A percentile compares a stretch with the other conserved stretches of the same genome.
phyloP scores from a whole-genome alignment of 2,797 vertebrate species.

The Cetoscarus ocellatus region DNA sequence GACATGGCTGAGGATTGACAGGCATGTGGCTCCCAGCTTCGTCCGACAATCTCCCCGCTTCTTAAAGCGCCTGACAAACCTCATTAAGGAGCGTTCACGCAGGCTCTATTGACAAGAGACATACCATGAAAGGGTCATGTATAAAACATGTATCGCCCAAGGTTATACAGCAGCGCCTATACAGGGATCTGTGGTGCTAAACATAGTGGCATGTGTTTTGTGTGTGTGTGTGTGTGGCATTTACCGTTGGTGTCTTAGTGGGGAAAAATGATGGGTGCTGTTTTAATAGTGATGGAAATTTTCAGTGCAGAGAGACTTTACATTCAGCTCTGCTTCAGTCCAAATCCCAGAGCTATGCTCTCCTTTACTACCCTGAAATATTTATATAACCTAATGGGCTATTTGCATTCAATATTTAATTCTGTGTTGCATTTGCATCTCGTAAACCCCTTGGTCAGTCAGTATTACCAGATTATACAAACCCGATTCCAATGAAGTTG shows the following conservation, averaged over 20 bases:
- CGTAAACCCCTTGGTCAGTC: slow-evolving; percentile 55
- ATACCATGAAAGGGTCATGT: slow-evolving; percentile 55
- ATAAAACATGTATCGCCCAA: slow-evolving; percentile 62
- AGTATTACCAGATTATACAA: slow-evolving; percentile 44
- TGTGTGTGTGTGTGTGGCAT: slow-evolving; percentile 16
- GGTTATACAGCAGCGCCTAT: slow-evolving; percentile 23
- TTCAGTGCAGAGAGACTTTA: slow-evolving; percentile 37
- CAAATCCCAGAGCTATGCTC: slow-evolving; percentile 44
- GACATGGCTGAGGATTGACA: slow-evolving; percentile 75
- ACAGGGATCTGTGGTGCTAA: slow-evolving; percentile 21
- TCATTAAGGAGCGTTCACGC: slow-evolving; percentile 66
- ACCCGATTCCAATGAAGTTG: too few species aligned
- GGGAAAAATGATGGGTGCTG: slow-evolving; percentile 6
- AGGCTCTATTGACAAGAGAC: slow-evolving; percentile 60
- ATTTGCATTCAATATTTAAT: slow-evolving; percentile 74
- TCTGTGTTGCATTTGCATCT: slow-evolving; percentile 67
- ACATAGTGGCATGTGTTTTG: slow-evolving; percentile 17
- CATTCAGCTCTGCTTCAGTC: slow-evolving; percentile 44
- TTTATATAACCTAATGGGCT: slow-evolving; percentile 68
- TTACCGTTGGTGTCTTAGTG: slow-evolving; percentile 11
- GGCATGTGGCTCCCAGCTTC: slow-evolving; percentile 73
- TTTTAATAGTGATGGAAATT: slow-evolving; percentile 34
- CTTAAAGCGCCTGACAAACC: slow-evolving; percentile 69
- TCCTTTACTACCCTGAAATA: slow-evolving; percentile 66
- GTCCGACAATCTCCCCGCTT: slow-evolving; percentile 56